These are phyloP conservation scores for Solen grandis DNA, from an alignment of 1,140 invertebrate species.

Conservation along the genomic window DNA sequence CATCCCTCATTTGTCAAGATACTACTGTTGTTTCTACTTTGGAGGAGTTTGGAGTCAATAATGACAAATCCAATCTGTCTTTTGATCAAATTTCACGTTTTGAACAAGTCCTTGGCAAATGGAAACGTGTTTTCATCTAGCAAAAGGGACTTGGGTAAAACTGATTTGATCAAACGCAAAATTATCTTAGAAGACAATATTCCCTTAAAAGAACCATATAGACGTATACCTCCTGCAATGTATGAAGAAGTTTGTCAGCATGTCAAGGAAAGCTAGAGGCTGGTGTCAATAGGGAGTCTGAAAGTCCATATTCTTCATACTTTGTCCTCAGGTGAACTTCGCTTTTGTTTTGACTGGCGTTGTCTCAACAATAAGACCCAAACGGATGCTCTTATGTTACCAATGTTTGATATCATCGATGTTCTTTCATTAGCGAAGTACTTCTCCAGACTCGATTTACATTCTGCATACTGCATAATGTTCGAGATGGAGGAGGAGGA, in stretches of 20 bases:
- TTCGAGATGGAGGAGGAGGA: constrained; percentile 65
- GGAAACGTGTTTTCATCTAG: too few species aligned
- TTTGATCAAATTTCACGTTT: too few species aligned
- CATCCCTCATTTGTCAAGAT: background rate
- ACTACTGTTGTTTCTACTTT: too few species aligned
- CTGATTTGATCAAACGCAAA: too few species aligned
- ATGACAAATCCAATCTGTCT: constrained; percentile 42
- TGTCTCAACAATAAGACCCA: constrained; percentile 79
- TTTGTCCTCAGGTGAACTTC: constrained; percentile 75
- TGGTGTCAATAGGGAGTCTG: constrained; percentile 35
- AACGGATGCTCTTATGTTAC: constrained; percentile 82
- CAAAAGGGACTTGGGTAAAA: too few species aligned
- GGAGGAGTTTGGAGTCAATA: background rate
- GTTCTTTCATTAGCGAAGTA: too few species aligned
- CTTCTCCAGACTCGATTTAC: too few species aligned
- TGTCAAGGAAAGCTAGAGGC: constrained; percentile 37
- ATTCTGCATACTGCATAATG: constrained; percentile 77
- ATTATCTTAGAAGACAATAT: too few species aligned
- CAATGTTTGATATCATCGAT: constrained; percentile 80
- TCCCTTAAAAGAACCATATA: too few species aligned
- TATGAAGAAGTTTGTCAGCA: constrained; percentile 48
- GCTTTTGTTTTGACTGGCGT: constrained; percentile 82
- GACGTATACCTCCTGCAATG: constrained; percentile 48
- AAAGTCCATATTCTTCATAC: constrained; percentile 33
- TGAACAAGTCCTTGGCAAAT: too few species aligned